Evolutionary conservation across 92 coral and sea anemone species (phyloP), one percentile per base, ranked within the genome.

Genomic region (Scolanthus callimorphus): DNA sequence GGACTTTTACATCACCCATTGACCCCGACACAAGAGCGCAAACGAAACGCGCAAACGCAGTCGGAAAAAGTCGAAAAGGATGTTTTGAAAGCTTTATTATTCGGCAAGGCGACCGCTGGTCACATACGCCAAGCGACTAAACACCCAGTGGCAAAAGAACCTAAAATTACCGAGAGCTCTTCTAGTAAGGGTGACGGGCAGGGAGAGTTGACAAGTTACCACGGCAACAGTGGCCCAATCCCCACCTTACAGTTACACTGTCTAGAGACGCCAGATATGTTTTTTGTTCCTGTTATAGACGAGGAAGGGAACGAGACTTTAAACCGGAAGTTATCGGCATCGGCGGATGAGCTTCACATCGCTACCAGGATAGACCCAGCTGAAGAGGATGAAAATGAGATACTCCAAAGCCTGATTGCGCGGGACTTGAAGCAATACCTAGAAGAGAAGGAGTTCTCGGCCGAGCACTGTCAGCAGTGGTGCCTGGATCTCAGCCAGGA

Each of bases 381-480:
- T n/a, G 62, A 64, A n/a, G 65, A 29, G 17, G 39, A 74, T 34
- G 73, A 81, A 30, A 31, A 54, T 54, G 76, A 57, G 28, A 53
- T 50, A 20, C 60, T 86, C 25, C 88, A 77, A 46, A 79, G 78
- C 17, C 59, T 85, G 15, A 47, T 86, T 12, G 63, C 43, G 20
- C 69, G 60, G 43, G 85, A 86, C 45, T 43, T 86, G 24, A 74
- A 67, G 30, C 63, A 43, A 6, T 84, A 70, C 21, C 63, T 86
- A n/a, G 8, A 34, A 11, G 77, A 59, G 23, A 74, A 75, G 27
- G 70, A 55, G 17, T 86, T 86, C 67, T 49, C 61, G 23, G 73
- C 83, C 54, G 81, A 59, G 11, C 51, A 63, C 25, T 79, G 97
- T 53, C 97, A 89, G 57, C 63, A 73, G 26, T 91, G 96, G 97